These are phyloP conservation scores for Phasianus colchicus DNA, from an alignment of 2,113 vertebrate species.

Conservation along the genomic window DNA sequence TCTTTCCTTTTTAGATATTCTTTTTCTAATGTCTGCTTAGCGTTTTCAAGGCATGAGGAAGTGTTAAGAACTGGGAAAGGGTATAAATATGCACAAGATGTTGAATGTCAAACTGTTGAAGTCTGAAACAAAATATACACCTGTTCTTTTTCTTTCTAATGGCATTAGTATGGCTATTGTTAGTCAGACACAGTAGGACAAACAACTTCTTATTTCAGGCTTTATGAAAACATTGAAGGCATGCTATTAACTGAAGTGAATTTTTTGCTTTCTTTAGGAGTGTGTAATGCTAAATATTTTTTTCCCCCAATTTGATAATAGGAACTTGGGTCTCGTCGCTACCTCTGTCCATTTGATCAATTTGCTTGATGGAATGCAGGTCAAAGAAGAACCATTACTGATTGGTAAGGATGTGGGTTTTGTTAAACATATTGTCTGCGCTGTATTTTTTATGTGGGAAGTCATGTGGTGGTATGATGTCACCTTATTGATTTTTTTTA, in stretches of 20 bases:
- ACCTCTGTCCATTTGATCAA: slow-evolving; percentile 71
- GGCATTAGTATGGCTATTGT: background rate
- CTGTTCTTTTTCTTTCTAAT: background rate
- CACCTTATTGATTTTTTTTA: background rate
- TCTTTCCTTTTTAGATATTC: background rate
- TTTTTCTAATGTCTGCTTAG: background rate
- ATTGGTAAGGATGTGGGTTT: slow-evolving; percentile 71
- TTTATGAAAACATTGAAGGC: background rate
- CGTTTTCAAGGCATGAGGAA: background rate
- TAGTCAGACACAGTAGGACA: background rate
- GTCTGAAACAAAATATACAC: background rate
- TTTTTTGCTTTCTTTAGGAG: background rate
- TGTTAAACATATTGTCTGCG: background rate
- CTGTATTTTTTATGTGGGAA: rapidly evolving
- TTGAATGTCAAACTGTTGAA: background rate
- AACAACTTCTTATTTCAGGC: background rate
- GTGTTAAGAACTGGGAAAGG: background rate
- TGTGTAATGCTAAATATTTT: background rate
- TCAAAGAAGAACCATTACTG: slow-evolving; percentile 68
- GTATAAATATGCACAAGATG: too few species aligned
- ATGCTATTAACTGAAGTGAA: background rate
- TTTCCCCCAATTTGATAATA: slow-evolving; percentile 9
- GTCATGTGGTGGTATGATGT: background rate
- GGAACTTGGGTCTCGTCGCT: slow-evolving; percentile 74
- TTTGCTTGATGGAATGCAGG: slow-evolving; percentile 73